Evolutionary conservation across 2,888 invertebrate genomes (phyloP).

Genomic region (Malthinus flaveolus): DNA sequence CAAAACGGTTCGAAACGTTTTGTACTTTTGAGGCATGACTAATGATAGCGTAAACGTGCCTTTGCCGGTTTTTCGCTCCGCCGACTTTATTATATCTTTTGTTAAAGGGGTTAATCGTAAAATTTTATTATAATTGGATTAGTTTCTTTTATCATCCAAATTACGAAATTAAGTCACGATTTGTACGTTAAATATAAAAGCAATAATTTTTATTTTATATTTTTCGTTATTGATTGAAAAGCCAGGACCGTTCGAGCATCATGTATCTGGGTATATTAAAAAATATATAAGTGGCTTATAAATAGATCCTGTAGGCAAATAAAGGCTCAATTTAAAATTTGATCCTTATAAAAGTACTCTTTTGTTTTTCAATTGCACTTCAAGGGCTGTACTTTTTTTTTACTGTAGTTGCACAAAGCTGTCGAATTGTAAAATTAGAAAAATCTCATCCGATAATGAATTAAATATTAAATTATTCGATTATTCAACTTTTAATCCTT

Average conservation of each 20-base stretch:
- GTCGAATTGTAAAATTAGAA: slow-evolving; percentile 1
- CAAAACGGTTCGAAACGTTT: slow-evolving; percentile 1
- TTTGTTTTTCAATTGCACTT: slow-evolving; percentile 52
- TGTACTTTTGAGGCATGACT: slow-evolving; percentile 13
- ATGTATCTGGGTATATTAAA: slow-evolving; percentile 46
- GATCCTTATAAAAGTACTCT: slow-evolving; percentile 53
- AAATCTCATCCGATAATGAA: not conserved
- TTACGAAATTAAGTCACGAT: slow-evolving; percentile 16
- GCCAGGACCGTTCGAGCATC: slow-evolving; percentile 9
- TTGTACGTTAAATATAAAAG: not conserved
- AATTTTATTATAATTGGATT: slow-evolving; percentile 25
- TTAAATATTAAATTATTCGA: not conserved
- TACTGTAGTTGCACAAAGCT: not conserved
- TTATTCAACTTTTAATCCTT: no score
- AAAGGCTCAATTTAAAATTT: slow-evolving; percentile 53
- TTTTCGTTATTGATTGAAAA: slow-evolving; percentile 17
- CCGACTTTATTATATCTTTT: slow-evolving; percentile 14
- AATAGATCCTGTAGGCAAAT: slow-evolving; percentile 52
- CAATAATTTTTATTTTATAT: not conserved
- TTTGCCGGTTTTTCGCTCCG: slow-evolving; percentile 11
- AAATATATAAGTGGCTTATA: slow-evolving; percentile 52
- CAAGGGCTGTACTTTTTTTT: slow-evolving; percentile 34
- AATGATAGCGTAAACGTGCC: slow-evolving; percentile 21
- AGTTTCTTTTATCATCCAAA: slow-evolving; percentile 15
- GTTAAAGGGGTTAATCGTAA: slow-evolving; percentile 12